Evolutionary conservation across 30 jellyfish, hydroid and myxozoan genomes (phyloP).

Genomic region (Morbakka virulenta): DNA sequence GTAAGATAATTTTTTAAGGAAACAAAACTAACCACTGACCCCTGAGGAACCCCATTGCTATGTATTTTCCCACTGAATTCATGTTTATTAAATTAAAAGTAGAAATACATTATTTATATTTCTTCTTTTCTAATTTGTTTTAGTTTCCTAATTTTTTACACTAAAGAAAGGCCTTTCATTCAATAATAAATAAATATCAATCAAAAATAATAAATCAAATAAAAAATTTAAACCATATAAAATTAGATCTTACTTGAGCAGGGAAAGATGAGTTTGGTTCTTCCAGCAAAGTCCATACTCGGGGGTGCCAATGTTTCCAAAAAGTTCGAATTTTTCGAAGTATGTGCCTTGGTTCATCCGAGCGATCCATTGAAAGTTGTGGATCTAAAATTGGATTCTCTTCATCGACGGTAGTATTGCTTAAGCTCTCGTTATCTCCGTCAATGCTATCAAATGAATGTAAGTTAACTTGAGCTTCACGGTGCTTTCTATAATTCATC

Average conservation of each 20-base stretch:
- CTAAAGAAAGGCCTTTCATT: too few species aligned
- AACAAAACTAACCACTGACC: too few species aligned
- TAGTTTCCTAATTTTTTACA: too few species aligned
- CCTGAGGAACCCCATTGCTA: too few species aligned
- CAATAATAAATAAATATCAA: too few species aligned
- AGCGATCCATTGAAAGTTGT: constrained; percentile 20
- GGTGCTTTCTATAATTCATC: constrained; percentile 70
- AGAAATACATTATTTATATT: too few species aligned
- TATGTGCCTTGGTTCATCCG: constrained; percentile 32
- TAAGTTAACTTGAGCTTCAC: constrained; percentile 73
- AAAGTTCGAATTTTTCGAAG: constrained; percentile 25
- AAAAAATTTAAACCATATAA: not conserved
- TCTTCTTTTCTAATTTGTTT: too few species aligned
- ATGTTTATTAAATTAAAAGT: too few species aligned
- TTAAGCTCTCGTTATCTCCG: constrained; percentile 46
- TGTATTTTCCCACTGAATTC: too few species aligned
- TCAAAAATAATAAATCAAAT: not conserved
- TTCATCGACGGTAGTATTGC: constrained; percentile 26
- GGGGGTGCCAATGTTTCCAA: constrained; percentile 59
- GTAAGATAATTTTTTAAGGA: too few species aligned
- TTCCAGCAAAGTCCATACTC: constrained; percentile 71
- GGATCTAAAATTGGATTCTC: constrained; percentile 46
- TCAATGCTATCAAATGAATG: constrained; percentile 61
- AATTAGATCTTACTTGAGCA: constrained; percentile 63
- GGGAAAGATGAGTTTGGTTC: constrained; percentile 74